Evolutionary conservation across 2,113 vertebrate species (phyloP).

Genomic region (Anguilla rostrata): DNA sequence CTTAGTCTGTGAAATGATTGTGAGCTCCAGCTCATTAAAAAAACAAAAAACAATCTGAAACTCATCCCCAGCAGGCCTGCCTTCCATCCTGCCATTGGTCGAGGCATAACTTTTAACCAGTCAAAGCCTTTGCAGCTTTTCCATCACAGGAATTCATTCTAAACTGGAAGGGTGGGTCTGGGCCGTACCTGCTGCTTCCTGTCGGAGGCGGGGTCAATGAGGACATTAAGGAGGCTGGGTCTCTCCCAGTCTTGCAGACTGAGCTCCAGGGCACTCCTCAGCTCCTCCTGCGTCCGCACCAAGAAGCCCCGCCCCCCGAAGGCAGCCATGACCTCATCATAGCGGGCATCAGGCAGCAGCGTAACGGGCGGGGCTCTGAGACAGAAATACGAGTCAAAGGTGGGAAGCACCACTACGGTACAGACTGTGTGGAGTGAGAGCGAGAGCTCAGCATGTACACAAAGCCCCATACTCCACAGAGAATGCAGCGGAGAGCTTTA

Average conservation of each 20-base stretch:
- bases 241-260: constrained; percentile 73
- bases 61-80: not conserved
- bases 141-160: not conserved
- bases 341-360: constrained; percentile 86
- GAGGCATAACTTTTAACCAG: not conserved
- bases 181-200: constrained; percentile 85
- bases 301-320: constrained; percentile 92
- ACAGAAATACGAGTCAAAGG: not conserved
- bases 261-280: constrained; percentile 72
- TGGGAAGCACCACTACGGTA: not conserved
- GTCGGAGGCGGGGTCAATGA: constrained; percentile 84
- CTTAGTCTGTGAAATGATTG: not conserved
- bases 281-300: constrained; percentile 82
- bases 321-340: constrained; percentile 86
- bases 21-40: not conserved
- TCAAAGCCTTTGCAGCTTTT: too few species aligned
- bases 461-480: not conserved
- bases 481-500: not conserved
- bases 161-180: not conserved
- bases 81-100: too few species aligned
- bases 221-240: constrained; percentile 88
- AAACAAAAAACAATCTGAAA: not conserved
- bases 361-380: constrained; percentile 82
- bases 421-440: not conserved
- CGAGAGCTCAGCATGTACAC: too few species aligned